phyloP scores from a whole-genome alignment of 2,113 vertebrate genomes.

The Amphiprion ocellaris region DNA sequence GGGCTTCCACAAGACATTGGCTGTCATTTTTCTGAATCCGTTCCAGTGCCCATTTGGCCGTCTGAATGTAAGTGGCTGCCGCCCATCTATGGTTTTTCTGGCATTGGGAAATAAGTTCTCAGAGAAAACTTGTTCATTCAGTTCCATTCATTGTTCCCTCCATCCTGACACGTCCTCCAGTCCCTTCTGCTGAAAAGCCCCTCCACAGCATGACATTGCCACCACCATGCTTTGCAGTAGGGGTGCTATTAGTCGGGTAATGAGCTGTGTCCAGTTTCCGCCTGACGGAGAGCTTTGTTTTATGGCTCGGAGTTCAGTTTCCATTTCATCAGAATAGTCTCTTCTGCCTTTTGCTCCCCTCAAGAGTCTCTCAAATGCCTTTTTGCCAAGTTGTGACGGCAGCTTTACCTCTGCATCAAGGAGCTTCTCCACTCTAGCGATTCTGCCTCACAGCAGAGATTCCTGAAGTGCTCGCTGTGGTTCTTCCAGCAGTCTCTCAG shows the following conservation, averaged over 20 bases:
- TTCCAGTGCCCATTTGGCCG: slow-evolving; percentile 50
- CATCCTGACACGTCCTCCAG: slow-evolving; percentile 28
- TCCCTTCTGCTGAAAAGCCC: slow-evolving; percentile 61
- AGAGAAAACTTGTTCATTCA: slow-evolving; percentile 33
- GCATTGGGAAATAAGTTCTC: slow-evolving; percentile 40
- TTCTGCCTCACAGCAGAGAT: slow-evolving; percentile 1
- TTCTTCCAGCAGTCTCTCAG: slow-evolving; percentile 38
- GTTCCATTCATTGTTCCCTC: slow-evolving; percentile 47
- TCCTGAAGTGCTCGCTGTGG: slow-evolving; percentile 32
- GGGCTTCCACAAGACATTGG: slow-evolving; percentile 23
- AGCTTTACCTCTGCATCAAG: slow-evolving; percentile 2
- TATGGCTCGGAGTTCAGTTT: slow-evolving; percentile 59
- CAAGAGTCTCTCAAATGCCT: slow-evolving; percentile 9
- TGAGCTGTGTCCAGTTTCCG: slow-evolving; percentile 72
- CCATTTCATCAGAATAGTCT: slow-evolving; percentile 46
- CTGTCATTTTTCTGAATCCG: slow-evolving; percentile 20
- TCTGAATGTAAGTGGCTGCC: slow-evolving; percentile 8
- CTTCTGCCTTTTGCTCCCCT: slow-evolving; percentile 27
- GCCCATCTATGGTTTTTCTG: slow-evolving; percentile 39
- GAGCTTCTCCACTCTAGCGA: neutral
- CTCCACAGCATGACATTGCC: slow-evolving; percentile 60
- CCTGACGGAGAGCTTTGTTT: slow-evolving; percentile 62
- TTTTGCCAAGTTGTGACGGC: neutral
- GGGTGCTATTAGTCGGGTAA: slow-evolving; percentile 72
- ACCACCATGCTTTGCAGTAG: slow-evolving; percentile 61